Conservation (phyloP, 2,888 invertebrate species). For the Synanthedon vespiformis region DNA sequence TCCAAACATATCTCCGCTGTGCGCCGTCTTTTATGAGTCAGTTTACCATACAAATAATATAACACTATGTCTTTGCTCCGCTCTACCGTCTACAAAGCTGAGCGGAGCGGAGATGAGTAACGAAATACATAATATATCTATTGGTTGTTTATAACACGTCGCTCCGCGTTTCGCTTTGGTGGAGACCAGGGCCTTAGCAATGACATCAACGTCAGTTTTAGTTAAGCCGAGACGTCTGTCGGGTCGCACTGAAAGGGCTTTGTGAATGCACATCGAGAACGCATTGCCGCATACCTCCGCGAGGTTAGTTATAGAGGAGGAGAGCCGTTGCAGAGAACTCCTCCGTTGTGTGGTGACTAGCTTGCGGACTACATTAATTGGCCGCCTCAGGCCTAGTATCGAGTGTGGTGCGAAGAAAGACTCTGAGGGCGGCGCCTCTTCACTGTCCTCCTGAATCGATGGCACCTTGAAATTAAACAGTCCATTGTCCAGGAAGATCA, state of each 20-base stretch:
- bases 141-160: no score
- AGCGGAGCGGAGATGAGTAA: no score
- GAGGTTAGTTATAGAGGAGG: slow-evolving; percentile 63
- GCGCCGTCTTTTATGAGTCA: no score
- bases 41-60: no score
- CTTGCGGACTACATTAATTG: slow-evolving; percentile 63
- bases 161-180: no score
- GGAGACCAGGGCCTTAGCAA: background rate
- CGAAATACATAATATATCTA: no score
- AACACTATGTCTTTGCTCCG: no score
- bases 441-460: slow-evolving; percentile 48
- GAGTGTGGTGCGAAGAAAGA: slow-evolving; percentile 49
- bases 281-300: slow-evolving; percentile 56
- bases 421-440: slow-evolving; percentile 39
- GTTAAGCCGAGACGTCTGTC: background rate
- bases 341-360: slow-evolving; percentile 62
- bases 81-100: no score
- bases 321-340: slow-evolving; percentile 59
- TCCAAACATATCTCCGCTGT: no score
- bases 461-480: slow-evolving; percentile 57
- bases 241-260: slow-evolving; percentile 2
- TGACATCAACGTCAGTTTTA: background rate
- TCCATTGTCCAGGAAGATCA: slow-evolving; percentile 8
- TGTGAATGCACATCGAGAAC: slow-evolving; percentile 42
- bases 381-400: slow-evolving; percentile 53